Evolutionary conservation across 2,113 vertebrate species (phyloP).

Genomic region (Castor canadensis): DNA sequence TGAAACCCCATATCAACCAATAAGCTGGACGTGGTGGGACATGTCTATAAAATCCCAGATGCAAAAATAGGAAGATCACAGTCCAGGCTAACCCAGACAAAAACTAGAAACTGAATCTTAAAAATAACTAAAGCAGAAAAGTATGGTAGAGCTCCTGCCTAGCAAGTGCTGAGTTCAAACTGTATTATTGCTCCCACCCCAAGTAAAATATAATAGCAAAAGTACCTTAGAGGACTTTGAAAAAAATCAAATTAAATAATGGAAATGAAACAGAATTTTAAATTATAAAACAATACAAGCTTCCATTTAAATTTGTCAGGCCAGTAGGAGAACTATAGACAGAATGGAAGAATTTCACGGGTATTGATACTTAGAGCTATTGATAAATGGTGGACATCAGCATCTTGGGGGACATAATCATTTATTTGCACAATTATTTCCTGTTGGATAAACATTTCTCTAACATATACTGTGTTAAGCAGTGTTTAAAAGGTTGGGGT

Average conservation of each 20-base stretch:
- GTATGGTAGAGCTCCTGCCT: too few species aligned
- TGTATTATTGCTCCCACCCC: too few species aligned
- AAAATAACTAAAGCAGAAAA: too few species aligned
- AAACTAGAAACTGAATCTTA: too few species aligned
- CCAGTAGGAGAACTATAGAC: neutral
- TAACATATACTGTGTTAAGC: neutral
- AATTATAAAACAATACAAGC: neutral
- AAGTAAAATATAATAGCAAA: too few species aligned
- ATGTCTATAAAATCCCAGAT: too few species aligned
- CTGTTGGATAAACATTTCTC: neutral
- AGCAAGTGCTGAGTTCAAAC: too few species aligned
- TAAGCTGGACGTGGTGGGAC: too few species aligned
- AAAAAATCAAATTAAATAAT: slow-evolving; percentile 30
- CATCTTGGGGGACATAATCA: neutral
- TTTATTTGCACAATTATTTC: slow-evolving; percentile 1
- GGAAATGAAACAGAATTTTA: neutral
- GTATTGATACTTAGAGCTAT: neutral
- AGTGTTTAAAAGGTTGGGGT: neutral
- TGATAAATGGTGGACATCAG: slow-evolving; percentile 9
- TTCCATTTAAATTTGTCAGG: neutral
- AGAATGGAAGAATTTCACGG: neutral
- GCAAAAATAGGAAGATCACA: too few species aligned
- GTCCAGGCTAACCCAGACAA: too few species aligned
- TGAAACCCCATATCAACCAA: too few species aligned
- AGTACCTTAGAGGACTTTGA: neutral